Conservation (phyloP, 1,140 invertebrate genomes). For the Mizuhopecten yessoensis region DNA sequence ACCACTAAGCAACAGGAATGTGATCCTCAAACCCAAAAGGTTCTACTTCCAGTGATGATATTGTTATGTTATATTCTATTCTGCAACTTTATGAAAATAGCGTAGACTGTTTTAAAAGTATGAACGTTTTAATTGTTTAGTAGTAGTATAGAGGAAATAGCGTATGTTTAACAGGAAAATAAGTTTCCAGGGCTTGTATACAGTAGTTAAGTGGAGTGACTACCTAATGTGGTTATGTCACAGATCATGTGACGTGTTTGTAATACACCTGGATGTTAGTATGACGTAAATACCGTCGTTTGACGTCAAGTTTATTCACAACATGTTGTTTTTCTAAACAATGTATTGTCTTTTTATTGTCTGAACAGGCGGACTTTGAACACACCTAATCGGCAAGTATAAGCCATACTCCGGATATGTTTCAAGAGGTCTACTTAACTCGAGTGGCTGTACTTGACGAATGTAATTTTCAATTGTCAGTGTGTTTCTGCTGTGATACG, state of each 20-base stretch:
- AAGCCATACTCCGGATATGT: neutral
- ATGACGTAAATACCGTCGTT: neutral
- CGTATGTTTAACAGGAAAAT: too few species aligned
- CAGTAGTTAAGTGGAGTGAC: too few species aligned
- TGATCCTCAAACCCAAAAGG: too few species aligned
- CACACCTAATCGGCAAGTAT: constrained; percentile 2
- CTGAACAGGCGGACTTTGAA: neutral
- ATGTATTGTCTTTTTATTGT: neutral
- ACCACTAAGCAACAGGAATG: too few species aligned
- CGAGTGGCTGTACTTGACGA: neutral
- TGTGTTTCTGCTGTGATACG: constrained; percentile 18
- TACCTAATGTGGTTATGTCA: too few species aligned
- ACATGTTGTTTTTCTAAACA: neutral
- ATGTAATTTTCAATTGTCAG: constrained; percentile 32
- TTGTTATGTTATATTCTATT: too few species aligned
- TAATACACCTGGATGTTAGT: neutral
- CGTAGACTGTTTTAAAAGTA: too few species aligned
- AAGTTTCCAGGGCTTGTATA: too few species aligned
- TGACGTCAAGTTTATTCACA: neutral
- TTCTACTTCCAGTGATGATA: too few species aligned
- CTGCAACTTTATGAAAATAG: too few species aligned
- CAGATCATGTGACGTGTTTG: neutral
- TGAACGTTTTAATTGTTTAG: too few species aligned
- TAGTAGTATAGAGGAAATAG: too few species aligned
- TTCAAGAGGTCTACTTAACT: neutral